Evolutionary conservation across 2,888 invertebrate genomes (phyloP), one percentile per base, ranked within the genome.

Genomic region (Orchesellides sinensis): DNA sequence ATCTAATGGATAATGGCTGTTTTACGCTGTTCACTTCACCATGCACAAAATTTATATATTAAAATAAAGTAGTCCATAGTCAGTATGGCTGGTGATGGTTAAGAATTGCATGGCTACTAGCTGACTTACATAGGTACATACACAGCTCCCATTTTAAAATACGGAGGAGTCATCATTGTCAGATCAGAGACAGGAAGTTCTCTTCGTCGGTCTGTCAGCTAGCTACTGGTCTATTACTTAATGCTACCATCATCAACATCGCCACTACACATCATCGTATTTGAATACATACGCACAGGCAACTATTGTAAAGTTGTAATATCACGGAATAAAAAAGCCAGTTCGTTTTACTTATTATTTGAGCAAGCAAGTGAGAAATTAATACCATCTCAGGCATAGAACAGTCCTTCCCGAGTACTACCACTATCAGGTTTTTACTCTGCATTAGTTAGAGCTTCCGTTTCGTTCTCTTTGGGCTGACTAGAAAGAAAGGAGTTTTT

Each of bases 1-100:
- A 70, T 79, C 79, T 79, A 79, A 79, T 79, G 69, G 79, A 32
- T 79, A 79, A 79, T 79, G 70, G 79, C 54, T 79, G 63, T 68
- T 68, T 40, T 40, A 40, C n/a, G 40, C 40, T n/a, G 40, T 40
- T 21, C 52, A 52, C 52, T 21, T 19, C 52, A 10, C 4, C 47
- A n/a, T n/a, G n/a, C n/a, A n/a, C n/a, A n/a, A n/a, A n/a, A n/a
- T n/a, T n/a, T n/a, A n/a, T n/a, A n/a, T n/a, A n/a, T n/a, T n/a
- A n/a, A n/a, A n/a, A n/a, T n/a, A n/a, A n/a, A n/a, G n/a, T n/a
- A n/a, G n/a, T n/a, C n/a, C n/a, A n/a, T n/a, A n/a, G n/a, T n/a
- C n/a, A n/a, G n/a, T n/a, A n/a, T n/a, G n/a, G n/a, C n/a, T n/a
- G n/a, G n/a, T n/a, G n/a, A n/a, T n/a, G n/a, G n/a, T n/a, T n/a